A percentile compares a stretch with the other conserved stretches of the same genome.
phyloP scores from a whole-genome alignment of 2,888 invertebrate genomes.

The Drosophila flavopinicola region DNA sequence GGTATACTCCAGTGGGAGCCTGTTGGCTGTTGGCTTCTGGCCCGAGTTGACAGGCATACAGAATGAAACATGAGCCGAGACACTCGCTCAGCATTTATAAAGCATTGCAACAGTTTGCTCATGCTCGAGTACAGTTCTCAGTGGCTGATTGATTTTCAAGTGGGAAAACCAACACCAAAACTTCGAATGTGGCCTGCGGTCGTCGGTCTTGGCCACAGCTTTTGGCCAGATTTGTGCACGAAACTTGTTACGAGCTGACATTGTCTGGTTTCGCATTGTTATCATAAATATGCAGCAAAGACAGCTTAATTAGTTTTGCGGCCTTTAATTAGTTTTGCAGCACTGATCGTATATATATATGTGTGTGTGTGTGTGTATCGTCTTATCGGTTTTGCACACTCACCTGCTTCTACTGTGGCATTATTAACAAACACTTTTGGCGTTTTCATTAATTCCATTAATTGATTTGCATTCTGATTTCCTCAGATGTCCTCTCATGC shows the following conservation, averaged over 20 bases:
- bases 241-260: conserved; percentile 17
- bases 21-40: neutral
- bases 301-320: conserved; percentile 23
- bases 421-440: conserved; percentile 37
- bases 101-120: conserved; percentile 60
- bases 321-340: conserved; percentile 45
- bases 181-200: conserved; percentile 9
- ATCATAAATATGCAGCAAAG: conserved; percentile 38
- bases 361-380: neutral
- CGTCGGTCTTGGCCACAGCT: conserved; percentile 21
- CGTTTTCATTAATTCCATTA: conserved; percentile 50
- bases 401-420: neutral
- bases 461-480: conserved; percentile 37
- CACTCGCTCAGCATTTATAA: conserved; percentile 51
- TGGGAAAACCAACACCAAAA: conserved; percentile 24
- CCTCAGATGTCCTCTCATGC: conserved; percentile 25
- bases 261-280: conserved; percentile 22
- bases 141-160: conserved; percentile 60
- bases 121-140: conserved; percentile 15
- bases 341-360: neutral
- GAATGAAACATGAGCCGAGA: conserved; percentile 45
- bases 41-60: conserved; percentile 61
- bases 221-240: conserved; percentile 19
- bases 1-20: neutral
- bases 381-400: conserved; percentile 31